phyloP scores from a whole-genome alignment of 2,797 vertebrate genomes.

The Lepus oiostolus region DNA sequence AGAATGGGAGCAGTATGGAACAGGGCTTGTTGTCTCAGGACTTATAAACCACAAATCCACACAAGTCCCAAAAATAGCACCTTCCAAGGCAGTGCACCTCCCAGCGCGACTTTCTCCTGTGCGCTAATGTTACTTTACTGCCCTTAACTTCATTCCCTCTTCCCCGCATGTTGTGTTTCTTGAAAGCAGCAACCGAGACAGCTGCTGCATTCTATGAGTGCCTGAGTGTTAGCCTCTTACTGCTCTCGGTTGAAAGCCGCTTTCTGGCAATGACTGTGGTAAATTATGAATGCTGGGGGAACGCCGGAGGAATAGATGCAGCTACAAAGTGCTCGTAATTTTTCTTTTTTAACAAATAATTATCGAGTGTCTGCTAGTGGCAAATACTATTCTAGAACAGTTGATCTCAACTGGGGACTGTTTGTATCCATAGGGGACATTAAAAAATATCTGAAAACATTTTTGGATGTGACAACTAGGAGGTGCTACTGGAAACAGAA shows the following conservation, averaged over 20 bases:
- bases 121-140: not conserved
- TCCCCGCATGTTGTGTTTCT: not conserved
- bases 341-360: conserved; percentile 40
- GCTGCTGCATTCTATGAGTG: not conserved
- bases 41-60: not conserved
- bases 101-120: not conserved
- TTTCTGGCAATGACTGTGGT: not conserved
- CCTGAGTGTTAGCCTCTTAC: not conserved
- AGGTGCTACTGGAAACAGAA: not conserved
- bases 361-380: not conserved
- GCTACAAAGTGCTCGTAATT: not conserved
- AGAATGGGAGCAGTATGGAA: not conserved
- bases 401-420: not conserved
- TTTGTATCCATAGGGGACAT: not conserved
- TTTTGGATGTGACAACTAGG: not conserved
- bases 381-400: not conserved
- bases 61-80: not conserved
- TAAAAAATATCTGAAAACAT: not conserved
- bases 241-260: not conserved
- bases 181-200: not conserved
- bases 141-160: not conserved
- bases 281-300: conserved; percentile 20
- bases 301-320: not conserved
- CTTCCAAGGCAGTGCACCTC: not conserved
- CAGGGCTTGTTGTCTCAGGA: not conserved